A percentile compares a stretch with the other conserved stretches of the same genome.
Evolutionary conservation across 2,113 vertebrate genomes (phyloP).

Genomic region (Trogon surrucura): DNA sequence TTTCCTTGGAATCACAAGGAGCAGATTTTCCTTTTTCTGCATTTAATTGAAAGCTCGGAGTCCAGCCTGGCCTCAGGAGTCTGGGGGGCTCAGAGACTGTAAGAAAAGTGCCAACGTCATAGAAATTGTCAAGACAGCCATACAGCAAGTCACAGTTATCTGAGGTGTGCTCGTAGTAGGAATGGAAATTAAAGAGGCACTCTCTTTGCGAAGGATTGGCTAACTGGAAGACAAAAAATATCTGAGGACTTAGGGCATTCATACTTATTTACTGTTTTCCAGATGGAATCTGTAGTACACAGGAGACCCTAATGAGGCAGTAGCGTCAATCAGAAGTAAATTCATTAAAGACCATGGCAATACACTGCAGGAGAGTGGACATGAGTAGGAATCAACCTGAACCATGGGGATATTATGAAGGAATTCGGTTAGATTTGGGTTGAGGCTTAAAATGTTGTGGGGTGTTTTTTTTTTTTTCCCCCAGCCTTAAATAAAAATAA

Average conservation of each 20-base stretch:
- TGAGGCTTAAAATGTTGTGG: not conserved
- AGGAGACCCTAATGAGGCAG: not conserved
- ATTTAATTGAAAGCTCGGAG: not conserved
- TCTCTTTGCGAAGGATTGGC: not conserved
- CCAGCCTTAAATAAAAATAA: not conserved
- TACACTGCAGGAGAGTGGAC: not conserved
- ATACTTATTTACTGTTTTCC: not conserved
- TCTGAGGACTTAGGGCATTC: not conserved
- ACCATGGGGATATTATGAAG: not conserved
- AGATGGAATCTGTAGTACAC: not conserved
- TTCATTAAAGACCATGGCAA: not conserved
- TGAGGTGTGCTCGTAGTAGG: not conserved
- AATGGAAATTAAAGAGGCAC: not conserved
- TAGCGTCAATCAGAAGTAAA: not conserved
- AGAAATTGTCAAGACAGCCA: not conserved
- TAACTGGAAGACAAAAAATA: not conserved
- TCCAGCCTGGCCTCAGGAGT: rapidly evolving
- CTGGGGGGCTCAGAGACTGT: not conserved
- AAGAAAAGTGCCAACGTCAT: not conserved
- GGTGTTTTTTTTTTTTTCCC: not conserved
- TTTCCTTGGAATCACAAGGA: not conserved
- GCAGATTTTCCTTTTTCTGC: not conserved
- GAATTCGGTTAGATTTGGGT: not conserved
- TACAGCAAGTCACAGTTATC: not conserved
- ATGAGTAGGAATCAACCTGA: not conserved